Conservation (phyloP, 2,797 vertebrate genomes). For the Halcyon leucocephala region DNA sequence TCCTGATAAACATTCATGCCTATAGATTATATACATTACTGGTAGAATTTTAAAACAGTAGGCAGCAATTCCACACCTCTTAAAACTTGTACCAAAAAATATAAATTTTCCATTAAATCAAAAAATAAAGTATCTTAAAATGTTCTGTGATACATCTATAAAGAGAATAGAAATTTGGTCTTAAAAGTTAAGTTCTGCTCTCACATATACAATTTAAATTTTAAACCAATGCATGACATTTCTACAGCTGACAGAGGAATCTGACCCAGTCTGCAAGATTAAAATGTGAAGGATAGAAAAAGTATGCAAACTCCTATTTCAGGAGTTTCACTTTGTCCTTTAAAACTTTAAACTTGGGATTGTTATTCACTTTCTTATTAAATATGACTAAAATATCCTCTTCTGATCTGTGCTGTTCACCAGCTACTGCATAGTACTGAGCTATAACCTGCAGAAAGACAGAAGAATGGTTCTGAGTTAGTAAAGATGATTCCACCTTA, state of each 20-base stretch:
- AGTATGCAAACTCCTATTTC: slow-evolving; percentile 74
- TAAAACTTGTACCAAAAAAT: slow-evolving; percentile 77
- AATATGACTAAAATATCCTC: slow-evolving; percentile 87
- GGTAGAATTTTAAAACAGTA: slow-evolving; percentile 22
- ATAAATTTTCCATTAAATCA: slow-evolving; percentile 70
- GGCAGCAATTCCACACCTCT: slow-evolving; percentile 53
- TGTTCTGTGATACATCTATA: not conserved
- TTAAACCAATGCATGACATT: not conserved
- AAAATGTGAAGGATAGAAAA: slow-evolving; percentile 21
- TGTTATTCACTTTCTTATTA: slow-evolving; percentile 91
- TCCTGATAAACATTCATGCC: not conserved
- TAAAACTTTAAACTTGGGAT: slow-evolving; percentile 89
- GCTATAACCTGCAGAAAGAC: slow-evolving; percentile 85
- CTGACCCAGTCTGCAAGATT: not conserved
- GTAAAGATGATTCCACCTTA: not conserved
- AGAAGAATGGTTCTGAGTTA: not conserved
- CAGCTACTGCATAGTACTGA: slow-evolving; percentile 85
- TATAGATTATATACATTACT: slow-evolving; percentile 22
- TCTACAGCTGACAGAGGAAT: not conserved
- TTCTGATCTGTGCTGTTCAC: slow-evolving; percentile 82
- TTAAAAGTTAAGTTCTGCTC: slow-evolving; percentile 10
- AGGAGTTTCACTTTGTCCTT: slow-evolving; percentile 91
- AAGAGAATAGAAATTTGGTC: not conserved
- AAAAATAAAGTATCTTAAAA: slow-evolving; percentile 68
- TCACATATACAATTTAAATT: not conserved